These are phyloP conservation scores for Cheiracanthium punctorium DNA, from an alignment of 2,888 invertebrate species.

Conservation along the genomic window DNA sequence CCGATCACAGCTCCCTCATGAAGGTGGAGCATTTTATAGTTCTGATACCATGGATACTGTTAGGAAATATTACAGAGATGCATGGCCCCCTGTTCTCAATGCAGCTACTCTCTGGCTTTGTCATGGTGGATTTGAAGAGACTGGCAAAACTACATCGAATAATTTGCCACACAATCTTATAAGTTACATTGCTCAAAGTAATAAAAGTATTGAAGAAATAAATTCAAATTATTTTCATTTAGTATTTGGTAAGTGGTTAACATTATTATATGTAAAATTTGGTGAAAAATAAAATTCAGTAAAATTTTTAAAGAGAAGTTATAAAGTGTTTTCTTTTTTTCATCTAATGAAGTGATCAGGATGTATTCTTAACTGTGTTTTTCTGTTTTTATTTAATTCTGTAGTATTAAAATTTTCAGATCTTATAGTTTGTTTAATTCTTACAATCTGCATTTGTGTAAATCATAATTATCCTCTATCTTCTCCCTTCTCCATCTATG, in stretches of 20 bases:
- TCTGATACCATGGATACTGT: constrained; percentile 96
- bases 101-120: constrained; percentile 91
- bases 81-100: constrained; percentile 96
- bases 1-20: constrained; percentile 93
- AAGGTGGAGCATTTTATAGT: constrained; percentile 98
- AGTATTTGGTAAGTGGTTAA: constrained; percentile 85
- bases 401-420: no score
- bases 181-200: constrained; percentile 39
- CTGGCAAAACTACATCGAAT: constrained; percentile 1
- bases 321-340: no score
- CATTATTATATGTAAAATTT: no score
- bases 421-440: no score
- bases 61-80: constrained; percentile 90
- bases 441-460: no score
- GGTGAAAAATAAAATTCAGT: no score
- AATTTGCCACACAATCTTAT: constrained; percentile 36
- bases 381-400: no score
- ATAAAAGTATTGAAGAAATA: constrained; percentile 79
- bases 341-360: no score
- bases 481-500: no score
- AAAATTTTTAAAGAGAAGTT: no score
- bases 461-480: no score
- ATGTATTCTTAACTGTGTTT: no score
- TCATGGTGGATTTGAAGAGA: constrained; percentile 69
- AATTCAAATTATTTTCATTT: constrained; percentile 84